A percentile compares a stretch with the other conserved stretches of the same genome.
Conservation (phyloP, 2,113 vertebrate genomes). For the Actenoides lindsayi region DNA sequence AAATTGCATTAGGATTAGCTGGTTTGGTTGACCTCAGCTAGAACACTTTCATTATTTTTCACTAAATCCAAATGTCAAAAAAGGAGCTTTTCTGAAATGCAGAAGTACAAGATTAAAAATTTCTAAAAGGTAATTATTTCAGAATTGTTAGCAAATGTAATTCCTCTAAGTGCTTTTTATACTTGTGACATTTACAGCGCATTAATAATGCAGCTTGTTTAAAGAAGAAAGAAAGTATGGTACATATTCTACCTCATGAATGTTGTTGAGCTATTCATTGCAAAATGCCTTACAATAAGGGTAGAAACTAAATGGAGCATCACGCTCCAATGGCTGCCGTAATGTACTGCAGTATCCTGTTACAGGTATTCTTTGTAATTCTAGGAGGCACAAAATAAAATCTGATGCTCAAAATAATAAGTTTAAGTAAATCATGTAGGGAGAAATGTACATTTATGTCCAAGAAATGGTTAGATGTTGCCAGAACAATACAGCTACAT, state of each 20-base stretch:
- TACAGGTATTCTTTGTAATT: slow-evolving; percentile 90
- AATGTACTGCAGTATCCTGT: slow-evolving; percentile 85
- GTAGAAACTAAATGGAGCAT: slow-evolving; percentile 51
- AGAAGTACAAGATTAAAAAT: neutral
- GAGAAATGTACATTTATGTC: slow-evolving; percentile 69
- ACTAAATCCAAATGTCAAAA: neutral
- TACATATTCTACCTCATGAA: slow-evolving; percentile 31
- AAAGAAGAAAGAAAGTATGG: slow-evolving; percentile 39
- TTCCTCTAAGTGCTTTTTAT: slow-evolving; percentile 54
- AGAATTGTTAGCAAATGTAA: slow-evolving; percentile 25
- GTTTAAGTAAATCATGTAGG: slow-evolving; percentile 78
- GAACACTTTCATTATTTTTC: neutral
- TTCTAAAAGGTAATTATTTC: slow-evolving; percentile 20
- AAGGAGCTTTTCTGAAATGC: neutral
- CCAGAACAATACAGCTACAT: slow-evolving; percentile 86
- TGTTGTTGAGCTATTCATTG: slow-evolving; percentile 58
- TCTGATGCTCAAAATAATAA: slow-evolving; percentile 82
- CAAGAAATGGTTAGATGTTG: slow-evolving; percentile 79
- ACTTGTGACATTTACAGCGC: slow-evolving; percentile 45
- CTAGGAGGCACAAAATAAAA: slow-evolving; percentile 84
- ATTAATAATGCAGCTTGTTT: slow-evolving; percentile 70
- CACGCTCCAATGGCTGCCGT: slow-evolving; percentile 61
- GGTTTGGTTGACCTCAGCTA: neutral
- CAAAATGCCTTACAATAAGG: slow-evolving; percentile 49
- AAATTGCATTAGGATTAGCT: neutral